A percentile compares a stretch with the other conserved stretches of the same genome.
These are phyloP conservation scores for Heteromurus nitidus DNA, from an alignment of 2,888 invertebrate genomes.

Conservation along the genomic window DNA sequence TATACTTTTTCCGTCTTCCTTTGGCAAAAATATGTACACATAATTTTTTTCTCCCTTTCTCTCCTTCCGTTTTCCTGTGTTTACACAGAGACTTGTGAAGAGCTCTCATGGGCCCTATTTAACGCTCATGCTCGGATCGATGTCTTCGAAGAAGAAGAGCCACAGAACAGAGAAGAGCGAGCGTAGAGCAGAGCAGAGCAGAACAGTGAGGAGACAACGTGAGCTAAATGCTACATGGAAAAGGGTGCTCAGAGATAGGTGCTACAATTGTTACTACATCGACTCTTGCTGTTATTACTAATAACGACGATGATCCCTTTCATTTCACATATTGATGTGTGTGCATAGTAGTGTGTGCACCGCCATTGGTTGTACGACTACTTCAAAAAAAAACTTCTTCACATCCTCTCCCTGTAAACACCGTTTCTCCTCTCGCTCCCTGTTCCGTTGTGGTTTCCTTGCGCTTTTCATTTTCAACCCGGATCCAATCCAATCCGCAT, in stretches of 20 bases:
- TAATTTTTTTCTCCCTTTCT: neutral
- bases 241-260: conserved; percentile 26
- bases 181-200: conserved; percentile 10
- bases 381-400: neutral
- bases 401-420: neutral
- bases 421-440: neutral
- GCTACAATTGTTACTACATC: conserved; percentile 58
- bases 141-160: conserved; percentile 66
- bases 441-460: too few species aligned
- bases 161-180: neutral
- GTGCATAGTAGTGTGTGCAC: neutral
- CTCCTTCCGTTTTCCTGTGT: conserved; percentile 53
- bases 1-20: neutral
- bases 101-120: conserved; percentile 67
- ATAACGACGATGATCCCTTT: conserved; percentile 62
- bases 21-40: neutral
- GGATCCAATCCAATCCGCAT: too few species aligned
- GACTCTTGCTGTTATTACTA: conserved; percentile 64
- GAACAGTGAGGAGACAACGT: neutral
- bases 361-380: neutral
- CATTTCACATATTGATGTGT: conserved; percentile 39
- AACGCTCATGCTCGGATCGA: conserved; percentile 74
- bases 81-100: conserved; percentile 50
- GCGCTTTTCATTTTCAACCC: too few species aligned
- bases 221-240: conserved; percentile 37